These are phyloP conservation scores for Himalopsyche phryganea DNA, from an alignment of 1,140 invertebrate species.

Conservation along the genomic window DNA sequence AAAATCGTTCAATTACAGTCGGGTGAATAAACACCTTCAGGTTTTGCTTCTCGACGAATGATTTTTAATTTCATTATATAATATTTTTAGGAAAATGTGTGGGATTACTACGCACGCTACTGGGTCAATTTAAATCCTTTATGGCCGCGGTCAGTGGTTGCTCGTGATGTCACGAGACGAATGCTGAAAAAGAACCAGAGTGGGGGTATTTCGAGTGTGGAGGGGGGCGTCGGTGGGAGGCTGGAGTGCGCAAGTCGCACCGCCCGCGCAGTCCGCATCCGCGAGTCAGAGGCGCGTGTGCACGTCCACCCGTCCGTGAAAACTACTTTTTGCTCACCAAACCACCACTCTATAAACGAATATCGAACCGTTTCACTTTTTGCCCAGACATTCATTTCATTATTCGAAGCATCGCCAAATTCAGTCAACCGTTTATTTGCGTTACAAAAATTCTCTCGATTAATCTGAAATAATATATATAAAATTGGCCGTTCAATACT, in stretches of 20 bases:
- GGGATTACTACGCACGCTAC: constrained; percentile 6
- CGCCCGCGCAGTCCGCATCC: constrained; percentile 30
- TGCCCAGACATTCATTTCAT: background rate
- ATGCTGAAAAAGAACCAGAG: constrained; percentile 22
- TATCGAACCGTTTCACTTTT: background rate
- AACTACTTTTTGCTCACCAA: constrained; percentile 17
- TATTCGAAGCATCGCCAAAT: background rate
- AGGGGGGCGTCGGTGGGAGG: constrained; percentile 19
- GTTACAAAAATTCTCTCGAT: background rate
- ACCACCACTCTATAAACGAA: constrained; percentile 36
- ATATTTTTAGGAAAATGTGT: no score
- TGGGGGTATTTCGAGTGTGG: constrained; percentile 40
- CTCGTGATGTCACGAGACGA: constrained; percentile 28
- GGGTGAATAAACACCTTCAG: no score
- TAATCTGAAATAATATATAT: background rate
- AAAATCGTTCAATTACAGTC: no score
- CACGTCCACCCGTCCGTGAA: constrained; percentile 8
- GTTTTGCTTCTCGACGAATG: no score
- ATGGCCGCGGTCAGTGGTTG: background rate
- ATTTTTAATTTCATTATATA: no score
- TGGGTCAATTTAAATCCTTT: constrained; percentile 2
- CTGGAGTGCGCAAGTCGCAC: constrained; percentile 3
- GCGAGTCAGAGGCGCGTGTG: constrained; percentile 21
- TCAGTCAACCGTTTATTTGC: constrained; percentile 29
- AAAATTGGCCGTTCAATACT: no score